phyloP scores from a whole-genome alignment of 2,113 vertebrate species.

The Cyanoliseus patagonus region DNA sequence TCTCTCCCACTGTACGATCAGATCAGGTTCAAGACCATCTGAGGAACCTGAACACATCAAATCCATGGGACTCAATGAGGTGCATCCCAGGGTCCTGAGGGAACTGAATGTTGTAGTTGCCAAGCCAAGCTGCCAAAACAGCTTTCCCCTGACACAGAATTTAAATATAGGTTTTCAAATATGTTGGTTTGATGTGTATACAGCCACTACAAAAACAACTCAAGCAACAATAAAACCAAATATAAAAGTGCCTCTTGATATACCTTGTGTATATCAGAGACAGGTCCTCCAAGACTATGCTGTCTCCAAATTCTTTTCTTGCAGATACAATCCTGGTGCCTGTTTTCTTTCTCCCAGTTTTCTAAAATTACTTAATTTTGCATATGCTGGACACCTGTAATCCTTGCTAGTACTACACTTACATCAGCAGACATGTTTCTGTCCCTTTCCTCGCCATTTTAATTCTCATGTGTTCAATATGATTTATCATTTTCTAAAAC shows the following conservation, averaged over 20 bases:
- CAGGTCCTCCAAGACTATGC: neutral
- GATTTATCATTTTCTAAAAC: neutral
- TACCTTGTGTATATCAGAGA: neutral
- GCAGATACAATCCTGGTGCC: neutral
- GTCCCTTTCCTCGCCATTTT: neutral
- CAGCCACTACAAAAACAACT: neutral
- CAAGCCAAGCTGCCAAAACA: neutral
- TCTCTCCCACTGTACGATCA: neutral
- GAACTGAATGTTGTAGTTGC: neutral
- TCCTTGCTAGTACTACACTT: neutral
- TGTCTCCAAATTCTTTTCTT: neutral
- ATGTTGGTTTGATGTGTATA: neutral
- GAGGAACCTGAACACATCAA: neutral
- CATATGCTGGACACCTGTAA: neutral
- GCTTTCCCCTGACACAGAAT: neutral
- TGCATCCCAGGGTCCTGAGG: neutral
- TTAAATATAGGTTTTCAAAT: neutral
- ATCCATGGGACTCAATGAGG: neutral
- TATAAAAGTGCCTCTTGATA: neutral
- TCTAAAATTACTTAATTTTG: neutral
- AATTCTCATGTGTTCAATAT: neutral
- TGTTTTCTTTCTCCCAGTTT: neutral
- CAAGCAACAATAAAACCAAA: neutral
- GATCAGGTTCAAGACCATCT: neutral
- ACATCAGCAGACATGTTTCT: neutral